Conservation (phyloP, 2,113 vertebrate genomes). For the Elephas maximus region DNA sequence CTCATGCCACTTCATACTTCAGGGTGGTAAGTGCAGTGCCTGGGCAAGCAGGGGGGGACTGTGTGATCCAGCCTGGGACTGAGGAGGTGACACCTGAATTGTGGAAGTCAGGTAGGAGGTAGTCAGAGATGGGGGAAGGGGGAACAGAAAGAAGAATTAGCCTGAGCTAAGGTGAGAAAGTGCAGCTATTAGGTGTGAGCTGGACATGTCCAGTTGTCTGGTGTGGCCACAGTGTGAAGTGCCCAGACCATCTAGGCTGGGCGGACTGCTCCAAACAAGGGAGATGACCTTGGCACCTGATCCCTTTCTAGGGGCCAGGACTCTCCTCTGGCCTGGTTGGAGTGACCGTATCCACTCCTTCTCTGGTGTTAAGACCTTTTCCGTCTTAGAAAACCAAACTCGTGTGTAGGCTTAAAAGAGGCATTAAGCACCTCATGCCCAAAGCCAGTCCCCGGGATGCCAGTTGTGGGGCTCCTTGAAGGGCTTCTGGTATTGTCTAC, state of each 20-base stretch:
- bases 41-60: background rate
- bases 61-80: background rate
- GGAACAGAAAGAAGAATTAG: background rate
- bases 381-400: background rate
- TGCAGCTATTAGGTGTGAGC: background rate
- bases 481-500: background rate
- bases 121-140: background rate
- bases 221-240: background rate
- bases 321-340: background rate
- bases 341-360: background rate
- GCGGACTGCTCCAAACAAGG: background rate
- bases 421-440: background rate
- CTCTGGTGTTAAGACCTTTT: background rate
- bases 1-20: background rate
- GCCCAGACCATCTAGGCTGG: background rate
- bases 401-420: background rate
- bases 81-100: background rate
- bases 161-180: background rate
- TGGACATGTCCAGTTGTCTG: no score
- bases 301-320: background rate
- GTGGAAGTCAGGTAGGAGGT: background rate
- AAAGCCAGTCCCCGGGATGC: background rate
- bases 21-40: background rate
- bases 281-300: background rate
- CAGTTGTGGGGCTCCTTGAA: background rate